Evolutionary conservation across 2,888 invertebrate genomes (phyloP).

Genomic region (Hydropsyche betteni): DNA sequence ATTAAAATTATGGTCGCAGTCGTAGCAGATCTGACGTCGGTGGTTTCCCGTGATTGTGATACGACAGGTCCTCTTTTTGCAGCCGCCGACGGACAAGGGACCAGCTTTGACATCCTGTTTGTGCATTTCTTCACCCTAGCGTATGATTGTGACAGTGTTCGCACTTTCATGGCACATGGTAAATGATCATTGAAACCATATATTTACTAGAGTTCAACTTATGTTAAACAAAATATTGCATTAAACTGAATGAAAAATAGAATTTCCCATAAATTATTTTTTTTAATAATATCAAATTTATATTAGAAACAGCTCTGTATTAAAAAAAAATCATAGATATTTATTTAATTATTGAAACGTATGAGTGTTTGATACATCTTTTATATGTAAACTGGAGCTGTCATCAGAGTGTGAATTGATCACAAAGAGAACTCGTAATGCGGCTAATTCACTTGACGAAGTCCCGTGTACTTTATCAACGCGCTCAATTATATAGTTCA

Average conservation of each 20-base stretch:
- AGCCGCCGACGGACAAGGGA: constrained; percentile 33
- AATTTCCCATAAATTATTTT: too few species aligned
- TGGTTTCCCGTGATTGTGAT: constrained; percentile 39
- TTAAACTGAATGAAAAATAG: too few species aligned
- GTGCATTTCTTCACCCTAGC: constrained; percentile 43
- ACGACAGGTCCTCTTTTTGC: constrained; percentile 47
- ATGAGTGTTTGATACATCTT: too few species aligned
- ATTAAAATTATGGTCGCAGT: constrained; percentile 24
- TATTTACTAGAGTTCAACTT: too few species aligned
- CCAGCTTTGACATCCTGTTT: constrained; percentile 47
- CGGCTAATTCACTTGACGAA: constrained; percentile 39
- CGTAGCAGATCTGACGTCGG: constrained; percentile 10
- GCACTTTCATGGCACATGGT: not conserved
- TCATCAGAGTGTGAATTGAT: constrained; percentile 23
- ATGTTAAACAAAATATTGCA: too few species aligned
- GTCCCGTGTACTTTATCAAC: constrained; percentile 35
- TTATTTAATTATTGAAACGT: too few species aligned
- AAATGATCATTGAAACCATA: not conserved
- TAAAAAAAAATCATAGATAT: too few species aligned
- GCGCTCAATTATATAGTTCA: constrained; percentile 45
- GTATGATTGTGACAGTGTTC: constrained; percentile 9
- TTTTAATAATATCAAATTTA: too few species aligned
- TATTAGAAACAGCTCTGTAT: too few species aligned
- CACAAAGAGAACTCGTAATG: not conserved
- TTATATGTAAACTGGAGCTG: not conserved